A percentile compares a stretch with the other conserved stretches of the same genome.
These are phyloP conservation scores for Callospermophilus lateralis DNA, from an alignment of 2,113 vertebrate genomes.

Conservation along the genomic window DNA sequence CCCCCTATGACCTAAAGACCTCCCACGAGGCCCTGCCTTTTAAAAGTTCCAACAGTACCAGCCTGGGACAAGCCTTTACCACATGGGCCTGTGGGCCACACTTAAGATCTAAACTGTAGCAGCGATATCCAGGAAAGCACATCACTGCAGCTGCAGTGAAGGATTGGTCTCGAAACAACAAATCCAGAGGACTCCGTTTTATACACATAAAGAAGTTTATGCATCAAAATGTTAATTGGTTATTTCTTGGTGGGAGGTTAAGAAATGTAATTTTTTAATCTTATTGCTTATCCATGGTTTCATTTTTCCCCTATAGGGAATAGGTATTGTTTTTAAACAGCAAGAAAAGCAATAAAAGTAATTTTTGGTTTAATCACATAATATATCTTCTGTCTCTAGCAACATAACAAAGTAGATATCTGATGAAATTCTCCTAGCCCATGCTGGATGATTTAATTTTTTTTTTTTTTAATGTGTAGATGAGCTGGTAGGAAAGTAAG, in stretches of 20 bases:
- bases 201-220: background rate
- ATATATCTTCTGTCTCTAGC: conserved; percentile 19
- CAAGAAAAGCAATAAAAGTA: background rate
- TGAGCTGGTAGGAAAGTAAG: background rate
- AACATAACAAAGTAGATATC: background rate
- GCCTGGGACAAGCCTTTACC: background rate
- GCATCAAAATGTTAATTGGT: background rate
- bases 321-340: background rate
- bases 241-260: background rate
- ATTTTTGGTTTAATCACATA: background rate
- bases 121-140: background rate
- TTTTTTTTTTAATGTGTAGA: background rate
- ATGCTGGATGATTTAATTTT: background rate
- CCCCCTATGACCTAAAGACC: background rate
- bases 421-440: background rate
- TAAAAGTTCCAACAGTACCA: background rate
- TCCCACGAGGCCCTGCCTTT: background rate
- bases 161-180: background rate
- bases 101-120: background rate
- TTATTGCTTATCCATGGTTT: conserved; percentile 8
- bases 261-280: background rate
- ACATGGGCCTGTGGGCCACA: background rate
- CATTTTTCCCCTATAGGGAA: background rate
- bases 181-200: background rate
- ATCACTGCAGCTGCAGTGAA: background rate